These are phyloP conservation scores for Spheniscus mendiculus DNA, from an alignment of 2,113 vertebrate genomes.

Conservation along the genomic window DNA sequence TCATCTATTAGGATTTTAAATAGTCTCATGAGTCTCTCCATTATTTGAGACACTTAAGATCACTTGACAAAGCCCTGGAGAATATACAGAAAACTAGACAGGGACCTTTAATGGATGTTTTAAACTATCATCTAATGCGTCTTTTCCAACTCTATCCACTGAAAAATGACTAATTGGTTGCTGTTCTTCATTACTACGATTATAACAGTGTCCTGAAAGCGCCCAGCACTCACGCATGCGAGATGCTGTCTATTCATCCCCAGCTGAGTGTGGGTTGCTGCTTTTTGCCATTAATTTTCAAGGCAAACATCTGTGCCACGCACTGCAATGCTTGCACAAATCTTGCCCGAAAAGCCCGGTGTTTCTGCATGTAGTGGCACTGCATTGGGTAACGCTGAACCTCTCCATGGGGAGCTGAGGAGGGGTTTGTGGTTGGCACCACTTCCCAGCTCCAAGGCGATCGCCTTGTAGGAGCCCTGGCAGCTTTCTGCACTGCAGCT, in stretches of 20 bases:
- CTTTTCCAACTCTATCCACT: slow-evolving; percentile 55
- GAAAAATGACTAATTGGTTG: slow-evolving; percentile 41
- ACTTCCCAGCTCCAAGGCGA: neutral
- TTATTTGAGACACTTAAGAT: slow-evolving; percentile 58
- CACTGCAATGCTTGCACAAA: rapidly evolving
- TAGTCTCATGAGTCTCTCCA: slow-evolving; percentile 11
- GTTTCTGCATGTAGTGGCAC: neutral
- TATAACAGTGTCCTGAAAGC: neutral
- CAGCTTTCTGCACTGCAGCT: neutral
- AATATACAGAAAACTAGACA: slow-evolving; percentile 40
- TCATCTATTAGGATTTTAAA: slow-evolving; percentile 36
- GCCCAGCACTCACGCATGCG: rapidly evolving
- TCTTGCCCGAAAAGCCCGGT: rapidly evolving
- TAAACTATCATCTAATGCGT: slow-evolving; percentile 7
- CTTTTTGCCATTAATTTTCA: neutral
- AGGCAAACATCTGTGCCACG: neutral
- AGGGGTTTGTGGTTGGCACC: rapidly evolving
- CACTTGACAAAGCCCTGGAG: slow-evolving; percentile 40
- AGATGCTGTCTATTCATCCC: neutral
- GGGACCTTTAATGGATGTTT: slow-evolving; percentile 42
- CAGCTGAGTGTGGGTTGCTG: neutral
- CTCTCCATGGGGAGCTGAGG: rapidly evolving
- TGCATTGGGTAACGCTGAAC: rapidly evolving
- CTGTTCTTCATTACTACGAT: slow-evolving; percentile 11
- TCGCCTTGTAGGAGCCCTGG: rapidly evolving